Conservation (phyloP, 2,888 invertebrate genomes). For the Meliscaeva auricollis region DNA sequence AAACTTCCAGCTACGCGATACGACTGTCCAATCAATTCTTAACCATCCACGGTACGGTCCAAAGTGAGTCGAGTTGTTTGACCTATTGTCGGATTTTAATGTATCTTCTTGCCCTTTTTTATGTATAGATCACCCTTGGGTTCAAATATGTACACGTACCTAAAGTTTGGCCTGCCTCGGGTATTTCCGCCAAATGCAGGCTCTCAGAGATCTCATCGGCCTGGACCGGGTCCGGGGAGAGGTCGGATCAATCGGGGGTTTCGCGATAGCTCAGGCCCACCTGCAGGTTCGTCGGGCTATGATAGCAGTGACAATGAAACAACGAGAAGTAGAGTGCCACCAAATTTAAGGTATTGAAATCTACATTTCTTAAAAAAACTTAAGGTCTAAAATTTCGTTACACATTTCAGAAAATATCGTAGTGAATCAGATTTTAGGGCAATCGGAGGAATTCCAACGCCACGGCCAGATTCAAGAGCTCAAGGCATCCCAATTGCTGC, state of each 20-base stretch:
- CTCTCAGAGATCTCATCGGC: slow-evolving; percentile 87
- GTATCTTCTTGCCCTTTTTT: background rate
- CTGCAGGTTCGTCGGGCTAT: slow-evolving; percentile 93
- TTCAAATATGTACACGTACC: slow-evolving; percentile 96
- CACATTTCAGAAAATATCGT: slow-evolving; percentile 87
- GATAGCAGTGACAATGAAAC: slow-evolving; percentile 95
- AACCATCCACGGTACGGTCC: slow-evolving; percentile 95
- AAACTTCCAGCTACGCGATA: slow-evolving; percentile 96
- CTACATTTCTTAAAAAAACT: background rate
- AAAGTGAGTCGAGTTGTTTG: slow-evolving; percentile 86
- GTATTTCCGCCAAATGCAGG: slow-evolving; percentile 94
- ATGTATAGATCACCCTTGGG: slow-evolving; percentile 90
- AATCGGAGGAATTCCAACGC: slow-evolving; percentile 82
- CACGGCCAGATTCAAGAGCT: slow-evolving; percentile 83
- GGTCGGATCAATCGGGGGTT: slow-evolving; percentile 86
- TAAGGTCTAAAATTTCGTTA: background rate
- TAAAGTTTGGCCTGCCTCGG: slow-evolving; percentile 96
- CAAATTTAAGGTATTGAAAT: slow-evolving; percentile 83
- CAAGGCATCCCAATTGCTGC: slow-evolving; percentile 87
- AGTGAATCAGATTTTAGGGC: slow-evolving; percentile 94
- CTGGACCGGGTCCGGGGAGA: slow-evolving; percentile 83
- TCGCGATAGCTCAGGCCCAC: slow-evolving; percentile 86
- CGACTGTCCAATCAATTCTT: slow-evolving; percentile 94
- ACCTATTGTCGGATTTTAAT: slow-evolving; percentile 22
- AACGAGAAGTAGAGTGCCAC: slow-evolving; percentile 84